Evolutionary conservation across 2,888 invertebrate species (phyloP).

Genomic region (Lampropteryx suffumata): DNA sequence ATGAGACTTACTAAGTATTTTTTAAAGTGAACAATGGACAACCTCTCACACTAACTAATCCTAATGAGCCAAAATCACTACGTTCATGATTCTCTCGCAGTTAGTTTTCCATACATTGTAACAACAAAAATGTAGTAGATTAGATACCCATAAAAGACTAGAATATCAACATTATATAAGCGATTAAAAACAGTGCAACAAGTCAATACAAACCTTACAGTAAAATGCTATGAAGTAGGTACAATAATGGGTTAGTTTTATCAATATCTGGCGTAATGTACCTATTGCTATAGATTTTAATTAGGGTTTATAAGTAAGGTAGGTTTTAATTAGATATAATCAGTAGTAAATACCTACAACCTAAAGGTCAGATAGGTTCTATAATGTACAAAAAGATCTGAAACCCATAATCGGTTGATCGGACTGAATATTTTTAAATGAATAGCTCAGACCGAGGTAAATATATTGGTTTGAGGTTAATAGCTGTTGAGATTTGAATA

Average conservation of each 20-base stretch:
- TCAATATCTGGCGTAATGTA: too few species aligned
- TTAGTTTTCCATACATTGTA: conserved; percentile 28
- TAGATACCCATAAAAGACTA: conserved; percentile 50
- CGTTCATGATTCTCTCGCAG: conserved; percentile 11
- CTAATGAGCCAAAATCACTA: conserved; percentile 57
- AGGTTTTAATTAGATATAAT: neutral
- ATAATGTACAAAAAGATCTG: too few species aligned
- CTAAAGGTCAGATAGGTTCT: too few species aligned
- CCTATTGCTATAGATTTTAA: too few species aligned
- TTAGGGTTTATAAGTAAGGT: conserved; percentile 8
- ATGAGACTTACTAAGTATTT: neutral
- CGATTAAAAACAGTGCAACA: conserved; percentile 17
- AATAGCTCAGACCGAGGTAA: too few species aligned
- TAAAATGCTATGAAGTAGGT: too few species aligned
- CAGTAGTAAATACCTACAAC: too few species aligned
- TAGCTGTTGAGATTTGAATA: too few species aligned
- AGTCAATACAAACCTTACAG: conserved; percentile 2
- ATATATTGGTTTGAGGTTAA: too few species aligned
- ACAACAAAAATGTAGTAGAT: conserved; percentile 32
- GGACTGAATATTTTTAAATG: too few species aligned
- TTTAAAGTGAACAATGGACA: conserved; percentile 1
- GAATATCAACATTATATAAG: conserved; percentile 49
- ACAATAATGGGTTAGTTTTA: too few species aligned
- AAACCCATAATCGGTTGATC: too few species aligned
- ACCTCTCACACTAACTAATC: conserved; percentile 11